Percentiles rank a stretch among this genome's conserved stretches.
Evolutionary conservation across 2,888 invertebrate genomes (phyloP).

Genomic region (Spilarctia lutea): DNA sequence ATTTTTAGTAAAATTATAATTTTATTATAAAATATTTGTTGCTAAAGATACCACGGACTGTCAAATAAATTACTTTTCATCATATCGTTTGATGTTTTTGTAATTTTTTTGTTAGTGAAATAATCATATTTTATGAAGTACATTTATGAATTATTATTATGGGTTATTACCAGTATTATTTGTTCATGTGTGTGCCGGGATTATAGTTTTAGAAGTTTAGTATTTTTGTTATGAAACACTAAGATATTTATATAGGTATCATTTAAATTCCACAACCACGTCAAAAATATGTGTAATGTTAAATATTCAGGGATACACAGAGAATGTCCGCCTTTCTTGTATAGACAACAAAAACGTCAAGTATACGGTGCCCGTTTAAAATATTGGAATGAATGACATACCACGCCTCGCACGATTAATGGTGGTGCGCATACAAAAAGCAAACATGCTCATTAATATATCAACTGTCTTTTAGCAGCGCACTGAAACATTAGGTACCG

Average conservation of each 20-base stretch:
- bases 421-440: slow-evolving; percentile 82
- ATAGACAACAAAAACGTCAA: slow-evolving; percentile 82
- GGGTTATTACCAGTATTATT: background rate
- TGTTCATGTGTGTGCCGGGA: background rate
- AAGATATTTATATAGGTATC: slow-evolving; percentile 30
- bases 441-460: slow-evolving; percentile 85
- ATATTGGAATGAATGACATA: slow-evolving; percentile 87
- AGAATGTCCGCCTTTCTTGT: slow-evolving; percentile 79
- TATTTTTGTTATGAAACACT: slow-evolving; percentile 10
- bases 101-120: slow-evolving; percentile 26
- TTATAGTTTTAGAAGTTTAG: slow-evolving; percentile 15
- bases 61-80: slow-evolving; percentile 33
- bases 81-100: slow-evolving; percentile 19
- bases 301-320: slow-evolving; percentile 63
- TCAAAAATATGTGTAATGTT: slow-evolving; percentile 51
- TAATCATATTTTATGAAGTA: slow-evolving; percentile 34
- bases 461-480: slow-evolving; percentile 84
- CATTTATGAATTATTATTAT: slow-evolving; percentile 34
- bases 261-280: slow-evolving; percentile 38
- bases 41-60: slow-evolving; percentile 22
- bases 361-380: slow-evolving; percentile 79
- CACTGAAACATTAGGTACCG: slow-evolving; percentile 73
- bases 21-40: slow-evolving; percentile 34
- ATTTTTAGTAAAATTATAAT: slow-evolving; percentile 33
- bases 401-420: slow-evolving; percentile 85